phyloP scores from a whole-genome alignment of 1,140 invertebrate species.

The Cecropterus lyciades region DNA sequence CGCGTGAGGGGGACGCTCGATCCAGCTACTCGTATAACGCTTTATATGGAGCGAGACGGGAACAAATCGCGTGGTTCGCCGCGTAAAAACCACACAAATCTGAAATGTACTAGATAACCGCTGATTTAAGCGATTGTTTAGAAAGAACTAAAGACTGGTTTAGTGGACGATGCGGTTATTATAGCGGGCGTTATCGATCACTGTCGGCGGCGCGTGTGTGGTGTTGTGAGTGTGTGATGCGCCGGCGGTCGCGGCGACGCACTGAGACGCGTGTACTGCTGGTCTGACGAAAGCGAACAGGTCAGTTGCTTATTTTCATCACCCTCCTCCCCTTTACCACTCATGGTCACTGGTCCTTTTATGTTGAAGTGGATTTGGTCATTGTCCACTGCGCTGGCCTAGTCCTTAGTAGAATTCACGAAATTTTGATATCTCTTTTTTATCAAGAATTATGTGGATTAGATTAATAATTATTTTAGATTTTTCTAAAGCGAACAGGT shows the following conservation, averaged over 20 bases:
- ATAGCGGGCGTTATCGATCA: conserved; percentile 43
- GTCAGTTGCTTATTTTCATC: conserved; percentile 46
- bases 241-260: conserved; percentile 57
- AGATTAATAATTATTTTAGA: too few relatives aligned
- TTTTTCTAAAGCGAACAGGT: too few relatives aligned
- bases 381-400: too few relatives aligned
- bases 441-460: too few relatives aligned
- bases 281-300: conserved; percentile 76
- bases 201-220: conserved; percentile 43
- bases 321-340: too few relatives aligned
- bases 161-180: conserved; percentile 10
- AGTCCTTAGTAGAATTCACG: too few relatives aligned
- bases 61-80: conserved; percentile 61
- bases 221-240: conserved; percentile 61
- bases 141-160: conserved; percentile 33
- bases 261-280: conserved; percentile 49
- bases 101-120: conserved; percentile 65
- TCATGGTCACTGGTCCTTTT: too few relatives aligned
- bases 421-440: too few relatives aligned
- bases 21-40: conserved; percentile 55
- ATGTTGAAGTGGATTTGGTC: too few relatives aligned
- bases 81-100: conserved; percentile 64
- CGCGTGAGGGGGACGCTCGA: conserved; percentile 56
- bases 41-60: conserved; percentile 78
- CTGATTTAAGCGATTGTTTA: neutral